phyloP scores from a whole-genome alignment of 2,113 vertebrate species.

The Petaurus breviceps region DNA sequence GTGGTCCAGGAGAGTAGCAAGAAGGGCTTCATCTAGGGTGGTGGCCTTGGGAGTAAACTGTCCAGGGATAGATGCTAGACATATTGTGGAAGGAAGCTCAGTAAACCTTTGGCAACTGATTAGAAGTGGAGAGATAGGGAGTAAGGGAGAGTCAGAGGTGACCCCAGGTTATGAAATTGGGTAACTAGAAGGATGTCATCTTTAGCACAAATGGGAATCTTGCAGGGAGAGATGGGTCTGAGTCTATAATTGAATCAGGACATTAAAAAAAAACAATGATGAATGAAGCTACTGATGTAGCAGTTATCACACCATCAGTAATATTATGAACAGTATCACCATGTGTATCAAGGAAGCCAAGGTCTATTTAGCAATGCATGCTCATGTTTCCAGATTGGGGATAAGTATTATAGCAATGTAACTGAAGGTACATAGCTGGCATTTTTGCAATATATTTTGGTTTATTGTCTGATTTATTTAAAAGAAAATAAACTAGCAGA shows the following conservation, averaged over 20 bases:
- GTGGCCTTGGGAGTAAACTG: not conserved
- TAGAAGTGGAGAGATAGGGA: not conserved
- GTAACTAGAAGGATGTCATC: not conserved
- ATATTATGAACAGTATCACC: constrained; percentile 34
- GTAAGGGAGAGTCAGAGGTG: not conserved
- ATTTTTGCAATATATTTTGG: constrained; percentile 23
- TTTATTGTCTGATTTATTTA: constrained; percentile 67
- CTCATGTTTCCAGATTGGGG: constrained; percentile 14
- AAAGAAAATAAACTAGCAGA: constrained; percentile 67
- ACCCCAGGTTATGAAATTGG: not conserved
- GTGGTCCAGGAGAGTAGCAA: not conserved
- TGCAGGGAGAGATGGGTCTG: not conserved
- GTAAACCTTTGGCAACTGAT: not conserved
- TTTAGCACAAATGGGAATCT: not conserved
- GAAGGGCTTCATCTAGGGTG: not conserved
- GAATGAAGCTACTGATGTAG: constrained; percentile 7
- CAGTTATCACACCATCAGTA: not conserved
- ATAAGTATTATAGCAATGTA: constrained; percentile 38
- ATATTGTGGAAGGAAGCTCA: not conserved
- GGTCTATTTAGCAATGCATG: constrained; percentile 50
- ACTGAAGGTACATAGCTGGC: not conserved
- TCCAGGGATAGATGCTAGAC: not conserved
- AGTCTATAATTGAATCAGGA: constrained; percentile 20
- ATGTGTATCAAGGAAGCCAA: constrained; percentile 55
- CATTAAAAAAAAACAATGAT: constrained; percentile 36